These are phyloP conservation scores for Delphinus delphis DNA, from an alignment of 2,113 vertebrate genomes.

Conservation along the genomic window DNA sequence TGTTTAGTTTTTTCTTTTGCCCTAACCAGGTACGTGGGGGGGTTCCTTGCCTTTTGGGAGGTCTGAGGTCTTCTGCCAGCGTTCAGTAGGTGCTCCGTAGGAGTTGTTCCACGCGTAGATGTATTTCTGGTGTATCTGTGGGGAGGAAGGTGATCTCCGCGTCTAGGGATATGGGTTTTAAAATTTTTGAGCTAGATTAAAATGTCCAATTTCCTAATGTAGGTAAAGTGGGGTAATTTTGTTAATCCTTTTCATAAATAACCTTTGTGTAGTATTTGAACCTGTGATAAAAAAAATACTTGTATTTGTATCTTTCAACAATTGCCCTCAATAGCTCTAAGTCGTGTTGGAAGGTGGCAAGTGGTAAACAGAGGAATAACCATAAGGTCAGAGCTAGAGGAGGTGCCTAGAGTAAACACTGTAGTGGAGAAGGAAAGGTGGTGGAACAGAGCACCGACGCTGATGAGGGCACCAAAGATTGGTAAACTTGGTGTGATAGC, in stretches of 20 bases:
- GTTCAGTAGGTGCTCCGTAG: no score
- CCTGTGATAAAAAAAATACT: background rate
- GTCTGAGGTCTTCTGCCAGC: no score
- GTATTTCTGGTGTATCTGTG: no score
- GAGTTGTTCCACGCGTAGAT: no score
- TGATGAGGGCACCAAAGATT: background rate
- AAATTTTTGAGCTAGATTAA: background rate
- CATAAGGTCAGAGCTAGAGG: background rate
- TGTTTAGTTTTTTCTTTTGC: no score
- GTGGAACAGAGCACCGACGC: background rate
- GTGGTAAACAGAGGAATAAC: background rate
- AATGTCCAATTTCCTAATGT: background rate
- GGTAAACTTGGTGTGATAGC: background rate
- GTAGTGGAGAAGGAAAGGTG: background rate
- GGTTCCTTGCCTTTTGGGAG: no score
- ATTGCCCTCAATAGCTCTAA: background rate
- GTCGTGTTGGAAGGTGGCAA: background rate
- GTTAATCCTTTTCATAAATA: background rate
- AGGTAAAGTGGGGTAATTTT: background rate
- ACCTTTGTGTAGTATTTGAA: background rate
- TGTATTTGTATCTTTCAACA: background rate
- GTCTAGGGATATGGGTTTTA: background rate
- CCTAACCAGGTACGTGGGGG: no score
- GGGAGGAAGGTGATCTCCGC: no score
- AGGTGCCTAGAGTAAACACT: background rate